Evolutionary conservation across 2,113 vertebrate genomes (phyloP).

Genomic region (Mus spicilegus): DNA sequence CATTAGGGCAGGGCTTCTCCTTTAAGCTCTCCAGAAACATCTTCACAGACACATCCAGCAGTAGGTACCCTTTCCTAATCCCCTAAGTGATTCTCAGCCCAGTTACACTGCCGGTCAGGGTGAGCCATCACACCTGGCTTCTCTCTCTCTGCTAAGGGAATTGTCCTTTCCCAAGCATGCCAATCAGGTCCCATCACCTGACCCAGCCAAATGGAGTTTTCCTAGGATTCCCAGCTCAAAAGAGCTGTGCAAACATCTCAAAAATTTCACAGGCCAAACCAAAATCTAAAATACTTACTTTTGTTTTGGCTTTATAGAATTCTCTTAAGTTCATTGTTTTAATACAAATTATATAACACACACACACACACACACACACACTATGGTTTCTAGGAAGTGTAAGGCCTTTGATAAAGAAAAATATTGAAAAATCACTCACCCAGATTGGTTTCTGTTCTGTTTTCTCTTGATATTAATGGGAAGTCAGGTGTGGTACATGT

Average conservation of each 20-base stretch:
- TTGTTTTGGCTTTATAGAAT: conserved; percentile 2
- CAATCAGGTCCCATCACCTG: background rate
- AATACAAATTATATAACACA: conserved; percentile 15
- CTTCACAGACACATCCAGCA: background rate
- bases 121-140: background rate
- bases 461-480: background rate
- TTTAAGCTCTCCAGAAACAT: background rate
- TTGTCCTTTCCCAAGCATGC: background rate
- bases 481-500: too few relatives aligned
- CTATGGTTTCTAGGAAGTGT: background rate
- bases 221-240: background rate
- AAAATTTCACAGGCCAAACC: background rate
- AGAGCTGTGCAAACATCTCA: background rate
- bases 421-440: background rate
- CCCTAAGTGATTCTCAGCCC: background rate
- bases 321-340: background rate
- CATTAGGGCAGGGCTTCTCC: background rate
- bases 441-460: background rate
- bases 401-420: conserved; percentile 5
- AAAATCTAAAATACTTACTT: background rate
- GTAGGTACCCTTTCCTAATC: background rate
- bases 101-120: background rate
- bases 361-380: background rate
- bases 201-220: too few relatives aligned
- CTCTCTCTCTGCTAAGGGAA: background rate